Conservation (phyloP, 2,888 invertebrate genomes). For the Coenonympha arcania region DNA sequence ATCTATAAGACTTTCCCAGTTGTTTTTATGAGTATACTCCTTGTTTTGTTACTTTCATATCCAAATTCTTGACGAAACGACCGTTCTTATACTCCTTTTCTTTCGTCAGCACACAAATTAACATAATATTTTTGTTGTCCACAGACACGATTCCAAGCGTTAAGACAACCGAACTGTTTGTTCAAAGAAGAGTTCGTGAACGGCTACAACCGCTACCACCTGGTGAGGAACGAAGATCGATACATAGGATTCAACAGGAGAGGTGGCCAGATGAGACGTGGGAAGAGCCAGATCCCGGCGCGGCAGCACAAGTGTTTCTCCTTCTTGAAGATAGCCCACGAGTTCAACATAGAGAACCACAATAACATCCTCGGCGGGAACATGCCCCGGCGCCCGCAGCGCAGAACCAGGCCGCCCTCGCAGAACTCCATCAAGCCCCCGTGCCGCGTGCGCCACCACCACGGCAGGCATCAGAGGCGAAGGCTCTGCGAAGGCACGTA, state of each 20-base stretch:
- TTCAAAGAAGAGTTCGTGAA: conserved; percentile 78
- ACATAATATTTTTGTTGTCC: conserved; percentile 30
- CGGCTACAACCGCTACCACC: conserved; percentile 77
- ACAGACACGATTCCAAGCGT: conserved; percentile 73
- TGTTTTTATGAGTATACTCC: too few relatives aligned
- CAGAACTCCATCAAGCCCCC: conserved; percentile 60
- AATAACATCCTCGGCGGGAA: conserved; percentile 73
- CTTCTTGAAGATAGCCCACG: conserved; percentile 77
- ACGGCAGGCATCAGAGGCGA: conserved; percentile 63
- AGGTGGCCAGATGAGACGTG: conserved; percentile 72
- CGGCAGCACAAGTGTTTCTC: conserved; percentile 75
- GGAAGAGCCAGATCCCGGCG: conserved; percentile 54
- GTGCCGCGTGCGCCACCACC: conserved; percentile 64
- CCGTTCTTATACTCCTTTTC: background rate
- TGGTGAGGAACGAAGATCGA: conserved; percentile 74
- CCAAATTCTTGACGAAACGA: too few relatives aligned
- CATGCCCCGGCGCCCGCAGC: conserved; percentile 60
- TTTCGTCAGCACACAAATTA: background rate
- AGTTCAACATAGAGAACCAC: conserved; percentile 77
- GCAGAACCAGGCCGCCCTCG: conserved; percentile 54
- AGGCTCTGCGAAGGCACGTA: conserved; percentile 70
- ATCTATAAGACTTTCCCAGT: too few relatives aligned
- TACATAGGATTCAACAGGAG: conserved; percentile 78
- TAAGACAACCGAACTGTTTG: conserved; percentile 75
- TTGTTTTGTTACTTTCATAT: too few relatives aligned